These are phyloP conservation scores for Cervus canadensis DNA, from an alignment of 2,113 vertebrate species.

Conservation along the genomic window DNA sequence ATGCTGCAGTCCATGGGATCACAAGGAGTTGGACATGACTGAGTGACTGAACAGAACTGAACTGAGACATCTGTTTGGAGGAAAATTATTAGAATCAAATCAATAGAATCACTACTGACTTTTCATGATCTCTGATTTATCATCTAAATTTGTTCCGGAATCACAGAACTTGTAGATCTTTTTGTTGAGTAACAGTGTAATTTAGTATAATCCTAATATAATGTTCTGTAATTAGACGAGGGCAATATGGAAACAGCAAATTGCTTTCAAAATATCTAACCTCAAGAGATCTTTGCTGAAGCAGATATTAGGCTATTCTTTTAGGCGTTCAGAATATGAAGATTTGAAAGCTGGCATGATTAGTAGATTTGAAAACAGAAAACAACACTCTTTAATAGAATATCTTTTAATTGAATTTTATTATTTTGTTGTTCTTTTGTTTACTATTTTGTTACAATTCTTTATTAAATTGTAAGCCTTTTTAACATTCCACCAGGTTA, in stretches of 20 bases:
- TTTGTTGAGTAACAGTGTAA: slow-evolving; percentile 53
- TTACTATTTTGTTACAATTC: background rate
- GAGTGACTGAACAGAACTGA: background rate
- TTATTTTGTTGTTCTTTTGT: background rate
- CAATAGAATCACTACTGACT: background rate
- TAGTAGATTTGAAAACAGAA: slow-evolving; percentile 22
- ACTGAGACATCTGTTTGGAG: background rate
- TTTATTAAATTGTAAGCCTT: slow-evolving; percentile 22
- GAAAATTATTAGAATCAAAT: background rate
- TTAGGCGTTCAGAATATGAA: background rate
- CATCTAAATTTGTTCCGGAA: slow-evolving; percentile 21
- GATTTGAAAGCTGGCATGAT: slow-evolving; percentile 34
- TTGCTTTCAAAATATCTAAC: slow-evolving; percentile 32
- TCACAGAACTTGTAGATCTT: slow-evolving; percentile 48
- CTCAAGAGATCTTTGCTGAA: slow-evolving; percentile 43
- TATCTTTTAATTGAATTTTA: background rate
- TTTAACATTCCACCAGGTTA: background rate
- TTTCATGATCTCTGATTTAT: slow-evolving; percentile 27
- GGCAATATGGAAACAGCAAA: slow-evolving; percentile 39
- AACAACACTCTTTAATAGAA: background rate
- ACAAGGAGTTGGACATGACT: background rate
- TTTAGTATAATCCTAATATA: slow-evolving; percentile 59
- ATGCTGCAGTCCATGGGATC: background rate
- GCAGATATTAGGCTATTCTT: slow-evolving; percentile 33
- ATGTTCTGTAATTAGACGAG: slow-evolving; percentile 51